Evolutionary conservation across 2,113 vertebrate species (phyloP).

Genomic region (Tichodroma muraria): DNA sequence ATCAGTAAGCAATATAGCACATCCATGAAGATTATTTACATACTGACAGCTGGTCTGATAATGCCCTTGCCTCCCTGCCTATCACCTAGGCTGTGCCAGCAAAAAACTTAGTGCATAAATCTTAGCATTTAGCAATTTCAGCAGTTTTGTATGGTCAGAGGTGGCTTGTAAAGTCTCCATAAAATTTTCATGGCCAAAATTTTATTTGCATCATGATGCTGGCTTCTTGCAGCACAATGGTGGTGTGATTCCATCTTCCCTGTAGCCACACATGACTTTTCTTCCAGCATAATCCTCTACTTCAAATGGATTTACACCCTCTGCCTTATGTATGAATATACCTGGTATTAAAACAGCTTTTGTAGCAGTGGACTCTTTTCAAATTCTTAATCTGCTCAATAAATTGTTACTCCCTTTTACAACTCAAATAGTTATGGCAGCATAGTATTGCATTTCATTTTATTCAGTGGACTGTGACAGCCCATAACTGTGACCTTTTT

Average conservation of each 20-base stretch:
- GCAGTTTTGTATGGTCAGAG: background rate
- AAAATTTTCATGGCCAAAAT: background rate
- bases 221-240: background rate
- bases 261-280: background rate
- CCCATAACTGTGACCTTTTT: background rate
- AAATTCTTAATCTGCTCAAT: background rate
- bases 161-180: background rate
- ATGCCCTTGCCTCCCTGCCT: background rate
- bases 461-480: background rate
- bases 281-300: background rate
- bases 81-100: background rate
- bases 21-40: background rate
- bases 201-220: background rate
- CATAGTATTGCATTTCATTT: background rate
- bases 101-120: background rate
- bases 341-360: background rate
- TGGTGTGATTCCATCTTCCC: background rate
- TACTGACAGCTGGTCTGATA: background rate
- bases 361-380: background rate
- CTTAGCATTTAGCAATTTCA: background rate
- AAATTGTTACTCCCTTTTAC: background rate
- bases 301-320: background rate
- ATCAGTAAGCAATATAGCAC: background rate
- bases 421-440: background rate
- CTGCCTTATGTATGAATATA: background rate